Conservation (phyloP, 2,888 invertebrate genomes). For the Troilus luridus region DNA sequence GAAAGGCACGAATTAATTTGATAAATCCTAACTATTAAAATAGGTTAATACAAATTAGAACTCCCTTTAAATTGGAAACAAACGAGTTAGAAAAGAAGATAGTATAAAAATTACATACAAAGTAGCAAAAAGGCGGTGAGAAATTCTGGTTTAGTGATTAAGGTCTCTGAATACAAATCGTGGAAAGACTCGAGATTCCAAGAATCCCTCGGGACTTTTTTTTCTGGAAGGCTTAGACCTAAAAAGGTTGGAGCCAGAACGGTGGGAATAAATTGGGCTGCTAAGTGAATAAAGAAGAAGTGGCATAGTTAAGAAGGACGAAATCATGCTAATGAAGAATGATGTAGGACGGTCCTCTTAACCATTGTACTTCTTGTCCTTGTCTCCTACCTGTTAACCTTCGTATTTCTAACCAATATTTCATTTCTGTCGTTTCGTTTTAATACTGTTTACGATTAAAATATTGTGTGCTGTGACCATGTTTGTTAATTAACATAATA, state of each 20-base stretch:
- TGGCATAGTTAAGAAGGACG: not conserved
- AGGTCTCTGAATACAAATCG: not conserved
- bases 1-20: too few relatives aligned
- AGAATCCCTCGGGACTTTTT: not conserved
- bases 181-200: not conserved
- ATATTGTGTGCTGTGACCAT: too few relatives aligned
- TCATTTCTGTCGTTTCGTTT: too few relatives aligned
- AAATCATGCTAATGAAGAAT: conserved; percentile 10
- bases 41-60: not conserved
- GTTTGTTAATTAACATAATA: too few relatives aligned
- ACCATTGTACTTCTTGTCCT: not conserved
- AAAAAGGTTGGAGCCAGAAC: not conserved
- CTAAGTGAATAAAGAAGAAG: conserved; percentile 1
- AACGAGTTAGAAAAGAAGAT: not conserved
- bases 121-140: not conserved
- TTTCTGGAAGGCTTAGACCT: not conserved
- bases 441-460: too few relatives aligned
- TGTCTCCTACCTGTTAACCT: not conserved
- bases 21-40: too few relatives aligned
- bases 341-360: not conserved
- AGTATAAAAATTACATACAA: not conserved
- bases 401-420: too few relatives aligned
- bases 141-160: not conserved
- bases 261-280: not conserved
- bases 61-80: not conserved